Evolutionary conservation across 2,797 vertebrate genomes (phyloP).

Genomic region (Alauda arvensis): DNA sequence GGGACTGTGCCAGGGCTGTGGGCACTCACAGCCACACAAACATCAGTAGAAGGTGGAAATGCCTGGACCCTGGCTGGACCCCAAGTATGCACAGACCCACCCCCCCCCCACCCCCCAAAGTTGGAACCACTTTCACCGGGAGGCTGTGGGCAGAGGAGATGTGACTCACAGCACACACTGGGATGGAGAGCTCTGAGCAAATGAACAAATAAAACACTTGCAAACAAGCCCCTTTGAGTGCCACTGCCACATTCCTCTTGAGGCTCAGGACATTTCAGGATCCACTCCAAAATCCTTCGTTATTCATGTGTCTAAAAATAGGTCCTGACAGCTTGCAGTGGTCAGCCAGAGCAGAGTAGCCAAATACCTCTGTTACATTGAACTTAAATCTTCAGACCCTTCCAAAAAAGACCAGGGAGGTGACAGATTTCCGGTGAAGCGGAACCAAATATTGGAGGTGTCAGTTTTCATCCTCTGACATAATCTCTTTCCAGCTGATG

Average conservation of each 20-base stretch:
- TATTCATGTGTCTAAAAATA: slow-evolving; percentile 38
- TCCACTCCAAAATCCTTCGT: not conserved
- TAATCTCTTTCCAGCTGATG: not conserved
- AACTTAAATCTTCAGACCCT: not conserved
- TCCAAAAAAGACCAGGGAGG: not conserved
- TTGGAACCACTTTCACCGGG: accelerated
- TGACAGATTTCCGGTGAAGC: not conserved
- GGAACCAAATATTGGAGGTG: not conserved
- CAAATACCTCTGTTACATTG: not conserved
- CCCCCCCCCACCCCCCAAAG: too few species aligned
- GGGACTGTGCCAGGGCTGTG: not conserved
- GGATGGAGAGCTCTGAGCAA: not conserved
- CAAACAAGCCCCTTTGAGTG: not conserved
- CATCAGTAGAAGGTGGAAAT: not conserved
- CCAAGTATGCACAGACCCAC: not conserved
- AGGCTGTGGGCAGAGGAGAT: slow-evolving; percentile 7
- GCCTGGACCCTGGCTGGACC: not conserved
- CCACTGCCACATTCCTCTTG: slow-evolving; percentile 9
- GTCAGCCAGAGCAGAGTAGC: not conserved
- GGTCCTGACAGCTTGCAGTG: not conserved
- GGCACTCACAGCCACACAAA: not conserved
- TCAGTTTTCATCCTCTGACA: not conserved
- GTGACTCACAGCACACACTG: not conserved
- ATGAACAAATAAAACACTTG: not conserved
- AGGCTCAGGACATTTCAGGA: slow-evolving; percentile 6